Evolutionary conservation across 2,888 invertebrate species (phyloP).

Genomic region (Eupsilia transversa): DNA sequence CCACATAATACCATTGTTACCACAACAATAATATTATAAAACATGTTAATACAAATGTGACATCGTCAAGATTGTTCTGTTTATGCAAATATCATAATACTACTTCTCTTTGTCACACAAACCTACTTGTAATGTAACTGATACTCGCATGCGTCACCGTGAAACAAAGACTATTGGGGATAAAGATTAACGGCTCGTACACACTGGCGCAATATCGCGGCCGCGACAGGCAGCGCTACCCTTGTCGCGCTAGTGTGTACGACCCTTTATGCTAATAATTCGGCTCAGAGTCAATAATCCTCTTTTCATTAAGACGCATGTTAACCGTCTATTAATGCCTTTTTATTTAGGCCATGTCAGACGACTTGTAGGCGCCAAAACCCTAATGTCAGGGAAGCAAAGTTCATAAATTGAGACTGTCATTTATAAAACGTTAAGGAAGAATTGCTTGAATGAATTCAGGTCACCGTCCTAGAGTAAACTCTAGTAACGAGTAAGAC

Average conservation of each 20-base stretch:
- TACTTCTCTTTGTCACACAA: constrained; percentile 60
- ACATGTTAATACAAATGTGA: constrained; percentile 54
- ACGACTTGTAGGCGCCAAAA: constrained; percentile 45
- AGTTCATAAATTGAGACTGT: constrained; percentile 40
- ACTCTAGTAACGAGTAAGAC: constrained; percentile 50
- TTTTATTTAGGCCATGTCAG: constrained; percentile 52
- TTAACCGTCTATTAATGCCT: constrained; percentile 42
- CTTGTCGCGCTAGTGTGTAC: too few species aligned
- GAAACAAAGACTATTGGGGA: constrained; percentile 45
- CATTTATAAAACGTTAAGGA: constrained; percentile 49
- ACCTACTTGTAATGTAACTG: constrained; percentile 56
- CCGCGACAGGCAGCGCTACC: too few species aligned
- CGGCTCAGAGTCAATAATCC: constrained; percentile 41
- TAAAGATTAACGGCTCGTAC: too few species aligned
- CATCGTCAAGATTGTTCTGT: constrained; percentile 48
- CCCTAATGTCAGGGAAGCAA: constrained; percentile 40
- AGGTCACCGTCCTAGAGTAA: constrained; percentile 52
- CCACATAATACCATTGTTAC: constrained; percentile 49
- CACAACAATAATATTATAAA: constrained; percentile 45
- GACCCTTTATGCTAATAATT: constrained; percentile 57
- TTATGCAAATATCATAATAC: constrained; percentile 63
- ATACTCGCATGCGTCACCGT: constrained; percentile 52
- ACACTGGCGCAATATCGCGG: too few species aligned
- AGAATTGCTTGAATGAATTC: constrained; percentile 44
- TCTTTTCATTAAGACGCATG: constrained; percentile 44